Evolutionary conservation across 2,888 invertebrate genomes (phyloP), one percentile per base, ranked within the genome.

Genomic region (Troilus luridus): DNA sequence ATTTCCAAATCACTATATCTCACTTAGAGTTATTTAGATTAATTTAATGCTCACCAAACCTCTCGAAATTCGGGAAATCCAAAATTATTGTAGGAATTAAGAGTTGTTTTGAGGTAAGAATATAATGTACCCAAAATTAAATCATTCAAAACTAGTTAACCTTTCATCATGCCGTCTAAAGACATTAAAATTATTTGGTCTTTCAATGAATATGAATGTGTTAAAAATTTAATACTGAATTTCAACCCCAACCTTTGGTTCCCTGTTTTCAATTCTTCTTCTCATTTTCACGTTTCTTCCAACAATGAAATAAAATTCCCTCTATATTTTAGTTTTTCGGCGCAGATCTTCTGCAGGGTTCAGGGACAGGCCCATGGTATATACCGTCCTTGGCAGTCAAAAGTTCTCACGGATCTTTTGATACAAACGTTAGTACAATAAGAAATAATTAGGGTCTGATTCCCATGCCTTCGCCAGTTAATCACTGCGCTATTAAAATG

Each of bases 361-460:
- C 88, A 60, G 62, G 60, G 88, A 89, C 64, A 41, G n/a, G 0
- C 59, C 5, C 54, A 62, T 62, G 89, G 60, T 67, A n/a, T 54
- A 88, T 88, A 88, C 88, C 88, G 62, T 88, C 88, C 89, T 89
- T 89, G 89, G 64, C 54, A 64, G 89, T 54, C 89, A 88, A 64
- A 88, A 89, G 89, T 89, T 89, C 89, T 89, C 89, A 89, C 89
- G 64, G 64, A 59, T 24, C 60, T 89, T 62, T 85, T n/a, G 85
- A 85, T 85, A 85, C 85, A 85, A 67, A 64, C 89, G 54, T 85
- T 58, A n/a, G 58, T 85, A 85, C 89, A 89, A 89, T 89, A 89
- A 24, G 54, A 54, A 64, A 64, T 64, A 64, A 89, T 89, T 89
- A 89, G 54, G 21, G 27, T 64, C 89, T n/a, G 60, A 89, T 54